These are phyloP conservation scores for Nipponacmea schrenckii DNA, from an alignment of 2,888 invertebrate genomes.

Conservation along the genomic window DNA sequence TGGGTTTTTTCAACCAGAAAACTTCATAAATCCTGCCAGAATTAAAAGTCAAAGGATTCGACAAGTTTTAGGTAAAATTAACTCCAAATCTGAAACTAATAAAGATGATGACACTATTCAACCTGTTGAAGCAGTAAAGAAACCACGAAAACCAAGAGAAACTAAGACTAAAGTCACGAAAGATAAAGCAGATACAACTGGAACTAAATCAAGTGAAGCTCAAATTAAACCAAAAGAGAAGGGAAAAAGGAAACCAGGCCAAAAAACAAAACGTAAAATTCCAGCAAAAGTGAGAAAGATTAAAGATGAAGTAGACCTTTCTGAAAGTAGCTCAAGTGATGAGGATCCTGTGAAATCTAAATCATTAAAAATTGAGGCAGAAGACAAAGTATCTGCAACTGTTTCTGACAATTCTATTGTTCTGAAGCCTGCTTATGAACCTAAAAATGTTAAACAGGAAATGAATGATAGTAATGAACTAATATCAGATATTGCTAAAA, in stretches of 20 bases:
- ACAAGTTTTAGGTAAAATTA: conserved; percentile 28
- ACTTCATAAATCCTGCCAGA: conserved; percentile 32
- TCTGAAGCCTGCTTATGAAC: neutral
- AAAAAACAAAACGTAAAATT: conserved; percentile 12
- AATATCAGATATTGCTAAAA: neutral
- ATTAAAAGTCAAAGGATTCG: conserved; percentile 36
- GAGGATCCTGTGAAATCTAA: conserved; percentile 13
- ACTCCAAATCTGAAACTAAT: neutral
- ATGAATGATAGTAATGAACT: neutral
- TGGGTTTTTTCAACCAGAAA: conserved; percentile 42
- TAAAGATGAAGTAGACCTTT: conserved; percentile 37
- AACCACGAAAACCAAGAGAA: neutral
- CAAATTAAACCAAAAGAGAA: conserved; percentile 4
- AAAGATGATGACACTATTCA: neutral
- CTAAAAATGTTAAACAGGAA: neutral
- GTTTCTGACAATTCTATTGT: neutral
- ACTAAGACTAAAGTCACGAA: neutral
- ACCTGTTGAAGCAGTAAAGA: neutral
- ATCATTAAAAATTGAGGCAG: neutral
- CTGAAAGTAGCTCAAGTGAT: conserved; percentile 42
- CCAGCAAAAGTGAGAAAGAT: conserved; percentile 14
- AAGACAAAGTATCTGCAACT: conserved; percentile 3
- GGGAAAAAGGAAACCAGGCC: conserved; percentile 17
- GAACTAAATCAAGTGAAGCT: neutral
- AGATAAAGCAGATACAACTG: neutral